These are phyloP conservation scores for Bombus sylvicola DNA, from an alignment of 1,140 invertebrate genomes.

Conservation along the genomic window DNA sequence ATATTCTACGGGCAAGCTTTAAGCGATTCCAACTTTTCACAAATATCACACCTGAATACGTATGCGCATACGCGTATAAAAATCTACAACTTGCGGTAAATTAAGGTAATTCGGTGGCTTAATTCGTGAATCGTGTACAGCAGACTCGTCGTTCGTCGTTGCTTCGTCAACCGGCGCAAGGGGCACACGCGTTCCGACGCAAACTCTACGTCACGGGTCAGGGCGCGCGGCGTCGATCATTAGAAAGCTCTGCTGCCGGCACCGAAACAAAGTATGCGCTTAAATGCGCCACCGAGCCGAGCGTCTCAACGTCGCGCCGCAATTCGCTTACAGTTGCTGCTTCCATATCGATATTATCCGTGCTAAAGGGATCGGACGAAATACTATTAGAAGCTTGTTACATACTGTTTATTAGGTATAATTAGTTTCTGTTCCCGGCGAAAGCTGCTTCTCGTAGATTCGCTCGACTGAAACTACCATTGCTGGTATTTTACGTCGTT, in stretches of 20 bases:
- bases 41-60: fast-evolving
- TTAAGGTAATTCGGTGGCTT: too few relatives aligned
- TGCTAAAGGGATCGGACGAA: background rate
- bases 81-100: too few relatives aligned
- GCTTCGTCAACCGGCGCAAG: too few relatives aligned
- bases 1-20: fast-evolving
- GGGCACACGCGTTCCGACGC: too few relatives aligned
- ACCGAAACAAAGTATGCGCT: too few relatives aligned
- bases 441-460: background rate
- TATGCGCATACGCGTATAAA: fast-evolving
- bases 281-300: too few relatives aligned
- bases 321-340: background rate
- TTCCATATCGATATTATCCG: background rate
- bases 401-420: background rate
- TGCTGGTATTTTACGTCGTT: background rate
- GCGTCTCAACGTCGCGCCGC: too few relatives aligned
- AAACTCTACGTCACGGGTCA: too few relatives aligned
- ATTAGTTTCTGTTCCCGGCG: background rate
- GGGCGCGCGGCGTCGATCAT: too few relatives aligned
- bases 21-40: too few relatives aligned
- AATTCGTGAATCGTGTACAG: fast-evolving
- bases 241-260: too few relatives aligned
- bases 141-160: too few relatives aligned
- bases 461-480: background rate
- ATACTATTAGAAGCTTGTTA: background rate